phyloP scores from a whole-genome alignment of 2,113 vertebrate genomes.

The Leptodactylus fuscus region DNA sequence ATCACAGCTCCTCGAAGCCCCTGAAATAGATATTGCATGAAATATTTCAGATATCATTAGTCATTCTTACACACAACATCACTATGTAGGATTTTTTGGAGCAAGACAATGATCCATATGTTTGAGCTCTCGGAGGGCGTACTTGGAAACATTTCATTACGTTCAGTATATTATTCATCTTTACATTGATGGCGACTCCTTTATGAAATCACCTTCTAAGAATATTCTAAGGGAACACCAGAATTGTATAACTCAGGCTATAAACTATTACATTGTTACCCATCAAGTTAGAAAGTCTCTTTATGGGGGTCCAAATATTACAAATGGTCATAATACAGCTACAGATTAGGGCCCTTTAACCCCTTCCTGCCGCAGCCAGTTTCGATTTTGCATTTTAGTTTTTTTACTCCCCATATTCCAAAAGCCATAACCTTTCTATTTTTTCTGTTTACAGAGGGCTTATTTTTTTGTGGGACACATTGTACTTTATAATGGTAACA shows the following conservation, averaged over 20 bases:
- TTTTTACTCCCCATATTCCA: too few relatives aligned
- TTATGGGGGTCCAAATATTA: too few relatives aligned
- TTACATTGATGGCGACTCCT: background rate
- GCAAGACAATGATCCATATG: conserved; percentile 13
- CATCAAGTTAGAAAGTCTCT: too few relatives aligned
- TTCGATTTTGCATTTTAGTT: too few relatives aligned
- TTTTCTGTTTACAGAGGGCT: too few relatives aligned
- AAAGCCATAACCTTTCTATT: too few relatives aligned
- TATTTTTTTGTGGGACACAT: too few relatives aligned
- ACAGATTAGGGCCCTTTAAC: too few relatives aligned
- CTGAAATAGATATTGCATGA: conserved; percentile 4
- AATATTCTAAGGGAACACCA: background rate
- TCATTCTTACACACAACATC: background rate
- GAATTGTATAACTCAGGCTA: background rate
- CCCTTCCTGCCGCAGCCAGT: too few relatives aligned
- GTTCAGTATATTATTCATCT: background rate
- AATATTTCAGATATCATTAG: background rate
- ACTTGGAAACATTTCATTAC: conserved; percentile 14
- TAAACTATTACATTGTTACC: too few relatives aligned
- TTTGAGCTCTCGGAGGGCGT: background rate
- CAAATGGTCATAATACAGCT: too few relatives aligned
- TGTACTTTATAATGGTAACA: too few relatives aligned
- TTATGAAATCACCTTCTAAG: conserved; percentile 1
- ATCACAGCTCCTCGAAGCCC: background rate
- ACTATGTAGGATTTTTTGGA: background rate